Percentiles rank a stretch among this genome's conserved stretches.
These are phyloP conservation scores for Muricea muricata DNA, from an alignment of 92 coral and sea anemone species.

Conservation along the genomic window DNA sequence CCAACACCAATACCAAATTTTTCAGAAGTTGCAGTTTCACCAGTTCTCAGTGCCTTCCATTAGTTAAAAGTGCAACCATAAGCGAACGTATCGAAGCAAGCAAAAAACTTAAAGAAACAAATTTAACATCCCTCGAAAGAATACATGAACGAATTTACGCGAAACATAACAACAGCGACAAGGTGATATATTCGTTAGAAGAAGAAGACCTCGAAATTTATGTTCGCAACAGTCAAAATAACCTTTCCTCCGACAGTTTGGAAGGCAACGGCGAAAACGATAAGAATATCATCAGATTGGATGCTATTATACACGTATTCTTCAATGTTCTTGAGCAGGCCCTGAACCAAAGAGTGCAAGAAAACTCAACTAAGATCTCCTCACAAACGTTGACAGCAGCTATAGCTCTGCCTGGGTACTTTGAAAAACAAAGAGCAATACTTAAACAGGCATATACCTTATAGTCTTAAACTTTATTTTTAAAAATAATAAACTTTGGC, in stretches of 20 bases:
- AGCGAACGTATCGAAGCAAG: background rate
- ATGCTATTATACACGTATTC: conserved; percentile 36
- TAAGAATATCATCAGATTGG: conserved; percentile 32
- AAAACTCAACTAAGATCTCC: conserved; percentile 3
- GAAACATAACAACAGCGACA: conserved; percentile 43
- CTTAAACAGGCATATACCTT: conserved; percentile 14
- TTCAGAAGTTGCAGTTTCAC: too few relatives aligned
- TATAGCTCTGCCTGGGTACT: conserved; percentile 25
- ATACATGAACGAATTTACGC: conserved; percentile 26
- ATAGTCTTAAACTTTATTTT: too few relatives aligned
- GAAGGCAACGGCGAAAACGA: conserved; percentile 24
- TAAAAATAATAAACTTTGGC: too few relatives aligned
- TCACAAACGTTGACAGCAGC: conserved; percentile 15
- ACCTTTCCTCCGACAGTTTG: background rate
- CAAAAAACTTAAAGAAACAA: background rate
- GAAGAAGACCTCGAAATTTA: conserved; percentile 44
- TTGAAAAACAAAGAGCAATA: conserved; percentile 21
- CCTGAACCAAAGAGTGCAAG: conserved; percentile 37
- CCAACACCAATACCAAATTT: too few relatives aligned
- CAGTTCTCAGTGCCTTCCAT: conserved; percentile 1
- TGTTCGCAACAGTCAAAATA: conserved; percentile 14
- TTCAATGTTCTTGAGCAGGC: conserved; percentile 22
- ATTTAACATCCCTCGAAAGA: conserved; percentile 15
- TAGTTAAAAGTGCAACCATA: background rate
- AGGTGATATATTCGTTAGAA: conserved; percentile 11